Evolutionary conservation across 2,888 invertebrate genomes (phyloP), one percentile per base, ranked within the genome.

Genomic region (Cybosia mesomella): DNA sequence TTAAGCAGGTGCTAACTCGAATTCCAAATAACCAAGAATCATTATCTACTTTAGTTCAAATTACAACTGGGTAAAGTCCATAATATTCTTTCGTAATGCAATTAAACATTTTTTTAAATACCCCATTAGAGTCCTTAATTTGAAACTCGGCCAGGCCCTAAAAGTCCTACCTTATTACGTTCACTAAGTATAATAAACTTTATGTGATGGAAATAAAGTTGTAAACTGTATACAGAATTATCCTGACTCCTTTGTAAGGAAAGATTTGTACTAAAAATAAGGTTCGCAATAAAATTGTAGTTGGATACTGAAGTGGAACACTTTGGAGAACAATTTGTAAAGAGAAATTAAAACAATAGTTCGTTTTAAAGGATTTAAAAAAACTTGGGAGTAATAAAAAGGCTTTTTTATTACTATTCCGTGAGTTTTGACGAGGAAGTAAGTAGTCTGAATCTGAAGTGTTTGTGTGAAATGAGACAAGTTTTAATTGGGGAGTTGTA

Each of bases 101-200:
- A 89, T 88, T 87, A 88, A 87, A 82, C 79, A 86, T 84, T 86
- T 89, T 85, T 89, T 86, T 85, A 86, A 87, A 84, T 86, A 85
- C 83, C 84, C 82, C 85, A 86, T 88, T 86, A 87, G 83, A 80
- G 85, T 84, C 89, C 85, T 90, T 87, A 87, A 89, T 89, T 90
- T 89, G 86, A 86, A 81, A 83, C 74, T 77, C 72, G 76, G 80
- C 74, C 71, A 55, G 64, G 66, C 63, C 71, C 66, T 74, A 73
- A 80, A 76, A 71, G 80, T 70, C 70, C 66, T 79, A 66, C 57
- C 36, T 32, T 55, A 68, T 68, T 5, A 8, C 13, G 55, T 18
- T 18, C 8, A 68, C 63, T 60, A 32, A 21, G 0, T 66, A 70
- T 71, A 28, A 1, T 1, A 54, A 62, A 58, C 66, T 28, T 70